Evolutionary conservation across 2,113 vertebrate species (phyloP), one percentile per base, ranked within the genome.

Genomic region (Jacana jacana): DNA sequence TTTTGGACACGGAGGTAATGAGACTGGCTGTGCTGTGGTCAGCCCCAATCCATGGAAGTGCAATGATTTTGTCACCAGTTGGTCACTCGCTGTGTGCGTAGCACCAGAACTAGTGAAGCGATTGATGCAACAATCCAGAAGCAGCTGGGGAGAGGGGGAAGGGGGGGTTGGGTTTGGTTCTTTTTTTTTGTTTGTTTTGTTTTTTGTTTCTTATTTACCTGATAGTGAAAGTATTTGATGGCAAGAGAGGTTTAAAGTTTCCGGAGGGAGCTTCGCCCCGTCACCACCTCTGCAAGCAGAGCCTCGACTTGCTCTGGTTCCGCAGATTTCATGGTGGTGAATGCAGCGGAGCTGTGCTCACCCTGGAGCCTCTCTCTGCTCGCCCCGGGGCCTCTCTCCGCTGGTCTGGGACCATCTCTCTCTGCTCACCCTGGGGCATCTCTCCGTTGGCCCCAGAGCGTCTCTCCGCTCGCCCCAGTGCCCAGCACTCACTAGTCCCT

Each of bases 141-240:
- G 28, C 72, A 25, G 57, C 35, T 44, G 42, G 14, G 42, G 42
- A n/a, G n/a, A n/a, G n/a, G n/a, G n/a, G n/a, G n/a, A n/a, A n/a
- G n/a, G n/a, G n/a, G n/a, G n/a, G n/a, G n/a, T n/a, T n/a, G n/a
- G n/a, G n/a, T n/a, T n/a, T n/a, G 42, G 42, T 44, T 44, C 17
- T 13, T 44, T 44, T 44, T 44, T 16, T 13, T 44, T 44, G 42
- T 44, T 44, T 44, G 18, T 46, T 46, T 46, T 44, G 42, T 13
- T 46, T 46, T 46, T 7, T 7, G 7, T 52, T 48, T 52, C 25
- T 16, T 16, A 83, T 66, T 75, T 51, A 69, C 91, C 91, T 60
- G 75, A 30, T 76, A 89, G 87, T 81, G 75, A 44, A 46, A 4
- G 64, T 66, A 25, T 94, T 92, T 94, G 96, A 96, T 91, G 95